Percentiles rank a stretch among this genome's conserved stretches.
phyloP scores from a whole-genome alignment of 2,888 invertebrate genomes.

The Hecatera dysodea region DNA sequence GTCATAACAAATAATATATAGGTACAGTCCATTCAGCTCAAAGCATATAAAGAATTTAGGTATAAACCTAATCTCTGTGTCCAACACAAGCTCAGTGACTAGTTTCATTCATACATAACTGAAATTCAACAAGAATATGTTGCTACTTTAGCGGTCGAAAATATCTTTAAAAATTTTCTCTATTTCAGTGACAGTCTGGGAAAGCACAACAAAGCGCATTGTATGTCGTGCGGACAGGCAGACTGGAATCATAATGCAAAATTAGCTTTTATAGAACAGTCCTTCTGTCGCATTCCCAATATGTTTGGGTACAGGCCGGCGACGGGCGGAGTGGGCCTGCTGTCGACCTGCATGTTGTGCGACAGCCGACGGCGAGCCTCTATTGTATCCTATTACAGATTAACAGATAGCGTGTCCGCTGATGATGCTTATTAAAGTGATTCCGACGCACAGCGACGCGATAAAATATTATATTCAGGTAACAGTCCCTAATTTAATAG shows the following conservation, averaged over 20 bases:
- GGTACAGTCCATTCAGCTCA: conserved; percentile 14
- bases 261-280: not conserved
- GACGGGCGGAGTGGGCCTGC: conserved; percentile 23
- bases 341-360: not conserved
- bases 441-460: conserved; percentile 37
- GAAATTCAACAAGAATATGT: not conserved
- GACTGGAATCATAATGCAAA: not conserved
- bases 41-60: not conserved
- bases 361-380: conserved; percentile 25
- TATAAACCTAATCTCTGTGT: not conserved
- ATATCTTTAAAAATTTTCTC: not conserved
- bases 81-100: not conserved
- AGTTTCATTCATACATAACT: not conserved
- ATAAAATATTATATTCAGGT: conserved; percentile 25
- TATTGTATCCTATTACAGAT: conserved; percentile 51
- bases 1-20: not conserved
- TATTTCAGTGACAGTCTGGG: not conserved
- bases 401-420: conserved; percentile 34
- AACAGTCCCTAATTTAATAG: conserved; percentile 21
- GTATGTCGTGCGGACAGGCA: not conserved
- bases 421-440: conserved; percentile 45
- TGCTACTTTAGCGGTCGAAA: not conserved
- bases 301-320: too few relatives aligned
- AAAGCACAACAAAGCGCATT: not conserved
- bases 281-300: too few relatives aligned